Percentiles rank a stretch among this genome's conserved stretches.
These are phyloP conservation scores for Pitangus sulphuratus DNA, from an alignment of 2,797 vertebrate species.

Conservation along the genomic window DNA sequence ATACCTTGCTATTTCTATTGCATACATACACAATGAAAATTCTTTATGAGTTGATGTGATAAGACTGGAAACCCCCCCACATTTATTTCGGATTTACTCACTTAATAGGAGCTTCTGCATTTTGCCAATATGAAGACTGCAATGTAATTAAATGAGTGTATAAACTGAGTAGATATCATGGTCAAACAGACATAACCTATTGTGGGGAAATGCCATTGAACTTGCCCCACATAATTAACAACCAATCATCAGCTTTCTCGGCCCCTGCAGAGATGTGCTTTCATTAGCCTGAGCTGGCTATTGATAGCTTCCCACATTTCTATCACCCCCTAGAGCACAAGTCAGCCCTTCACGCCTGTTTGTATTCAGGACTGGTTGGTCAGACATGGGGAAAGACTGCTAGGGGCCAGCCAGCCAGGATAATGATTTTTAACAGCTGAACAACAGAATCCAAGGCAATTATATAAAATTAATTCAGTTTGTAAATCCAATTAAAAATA, in stretches of 20 bases:
- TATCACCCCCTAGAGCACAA: not conserved
- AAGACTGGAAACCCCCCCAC: not conserved
- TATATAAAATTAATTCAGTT: conserved; percentile 33
- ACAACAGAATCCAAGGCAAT: not conserved
- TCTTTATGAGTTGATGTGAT: not conserved
- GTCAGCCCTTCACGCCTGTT: not conserved
- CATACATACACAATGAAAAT: not conserved
- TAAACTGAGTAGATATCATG: not conserved
- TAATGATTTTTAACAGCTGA: conserved; percentile 54
- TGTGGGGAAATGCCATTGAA: conserved; percentile 28
- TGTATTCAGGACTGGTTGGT: not conserved
- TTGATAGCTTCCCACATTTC: conserved; percentile 25
- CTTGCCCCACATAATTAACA: conserved; percentile 47
- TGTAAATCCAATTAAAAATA: conserved; percentile 24
- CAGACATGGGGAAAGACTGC: not conserved
- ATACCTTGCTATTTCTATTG: not conserved
- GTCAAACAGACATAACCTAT: conserved; percentile 22
- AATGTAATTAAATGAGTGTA: not conserved
- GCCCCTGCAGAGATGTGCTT: conserved; percentile 31
- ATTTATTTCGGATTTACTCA: not conserved
- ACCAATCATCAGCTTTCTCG: not conserved
- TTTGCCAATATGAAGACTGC: not conserved
- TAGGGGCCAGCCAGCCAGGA: not conserved
- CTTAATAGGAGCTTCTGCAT: not conserved
- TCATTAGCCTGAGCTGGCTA: conserved; percentile 39